Conservation (phyloP, 2,888 invertebrate genomes). For the Abrostola triplasia region DNA sequence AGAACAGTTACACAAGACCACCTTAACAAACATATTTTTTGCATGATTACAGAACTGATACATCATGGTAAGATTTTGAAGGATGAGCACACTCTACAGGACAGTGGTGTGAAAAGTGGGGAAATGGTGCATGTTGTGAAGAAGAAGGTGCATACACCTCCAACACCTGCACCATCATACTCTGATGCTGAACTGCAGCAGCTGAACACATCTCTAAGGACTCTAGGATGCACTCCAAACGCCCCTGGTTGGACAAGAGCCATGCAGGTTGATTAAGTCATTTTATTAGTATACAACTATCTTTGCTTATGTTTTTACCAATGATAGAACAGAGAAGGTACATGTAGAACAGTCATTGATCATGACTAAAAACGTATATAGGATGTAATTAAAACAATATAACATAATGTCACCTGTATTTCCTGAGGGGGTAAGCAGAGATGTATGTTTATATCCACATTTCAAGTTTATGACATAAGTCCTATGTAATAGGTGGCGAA, state of each 20-base stretch:
- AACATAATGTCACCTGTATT: too few species aligned
- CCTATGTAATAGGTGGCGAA: too few species aligned
- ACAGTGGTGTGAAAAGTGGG: slow-evolving; percentile 89
- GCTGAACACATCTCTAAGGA: slow-evolving; percentile 89
- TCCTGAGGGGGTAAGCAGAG: too few species aligned
- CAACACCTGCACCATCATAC: slow-evolving; percentile 80
- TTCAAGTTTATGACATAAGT: too few species aligned
- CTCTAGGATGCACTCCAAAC: slow-evolving; percentile 88
- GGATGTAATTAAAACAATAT: too few species aligned
- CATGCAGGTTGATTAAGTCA: slow-evolving; percentile 86
- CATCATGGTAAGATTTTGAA: slow-evolving; percentile 92
- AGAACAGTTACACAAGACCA: too few species aligned
- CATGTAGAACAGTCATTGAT: background rate
- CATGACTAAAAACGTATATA: background rate
- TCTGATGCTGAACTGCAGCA: slow-evolving; percentile 89
- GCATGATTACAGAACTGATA: slow-evolving; percentile 67
- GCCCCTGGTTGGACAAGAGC: slow-evolving; percentile 90
- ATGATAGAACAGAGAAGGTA: too few species aligned
- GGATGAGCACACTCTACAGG: slow-evolving; percentile 88
- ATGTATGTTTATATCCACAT: too few species aligned
- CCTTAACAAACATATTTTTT: background rate
- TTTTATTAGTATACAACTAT: slow-evolving; percentile 2
- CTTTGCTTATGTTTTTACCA: background rate
- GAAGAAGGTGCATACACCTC: slow-evolving; percentile 75
- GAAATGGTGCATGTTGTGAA: slow-evolving; percentile 89